phyloP scores from a whole-genome alignment of 2,113 vertebrate genomes.

The Trinectes maculatus region DNA sequence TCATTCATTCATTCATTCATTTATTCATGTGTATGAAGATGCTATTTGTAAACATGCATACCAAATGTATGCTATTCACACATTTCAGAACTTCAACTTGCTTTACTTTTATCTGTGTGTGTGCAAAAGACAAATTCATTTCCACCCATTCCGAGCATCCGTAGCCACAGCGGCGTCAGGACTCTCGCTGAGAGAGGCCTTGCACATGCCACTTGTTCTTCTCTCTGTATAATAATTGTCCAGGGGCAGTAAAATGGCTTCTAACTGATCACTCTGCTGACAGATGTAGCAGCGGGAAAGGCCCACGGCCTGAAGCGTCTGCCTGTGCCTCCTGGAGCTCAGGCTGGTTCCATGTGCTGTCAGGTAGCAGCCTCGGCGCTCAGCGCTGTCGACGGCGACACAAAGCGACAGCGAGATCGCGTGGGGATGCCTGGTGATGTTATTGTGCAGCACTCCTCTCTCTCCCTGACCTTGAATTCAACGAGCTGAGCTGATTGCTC shows the following conservation, averaged over 20 bases:
- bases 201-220: neutral
- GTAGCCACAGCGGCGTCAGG: too few species aligned
- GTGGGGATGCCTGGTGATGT: constrained; percentile 39
- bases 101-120: neutral
- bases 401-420: constrained; percentile 53
- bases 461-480: constrained; percentile 49
- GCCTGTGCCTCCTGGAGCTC: constrained; percentile 3
- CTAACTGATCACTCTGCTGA: constrained; percentile 36
- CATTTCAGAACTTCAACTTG: neutral
- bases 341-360: constrained; percentile 31
- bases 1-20: too few species aligned
- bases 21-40: neutral
- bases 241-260: constrained; percentile 1
- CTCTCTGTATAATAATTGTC: neutral
- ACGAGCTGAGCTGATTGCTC: constrained; percentile 40
- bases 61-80: neutral
- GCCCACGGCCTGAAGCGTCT: neutral
- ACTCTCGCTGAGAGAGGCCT: neutral
- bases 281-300: neutral
- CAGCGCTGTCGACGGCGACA: too few species aligned
- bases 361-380: constrained; percentile 49
- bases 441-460: constrained; percentile 29
- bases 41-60: neutral
- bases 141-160: neutral
- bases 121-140: neutral